These are phyloP conservation scores for Parazoanthus atlanticus DNA, from an alignment of 92 coral and sea anemone genomes.

Conservation along the genomic window DNA sequence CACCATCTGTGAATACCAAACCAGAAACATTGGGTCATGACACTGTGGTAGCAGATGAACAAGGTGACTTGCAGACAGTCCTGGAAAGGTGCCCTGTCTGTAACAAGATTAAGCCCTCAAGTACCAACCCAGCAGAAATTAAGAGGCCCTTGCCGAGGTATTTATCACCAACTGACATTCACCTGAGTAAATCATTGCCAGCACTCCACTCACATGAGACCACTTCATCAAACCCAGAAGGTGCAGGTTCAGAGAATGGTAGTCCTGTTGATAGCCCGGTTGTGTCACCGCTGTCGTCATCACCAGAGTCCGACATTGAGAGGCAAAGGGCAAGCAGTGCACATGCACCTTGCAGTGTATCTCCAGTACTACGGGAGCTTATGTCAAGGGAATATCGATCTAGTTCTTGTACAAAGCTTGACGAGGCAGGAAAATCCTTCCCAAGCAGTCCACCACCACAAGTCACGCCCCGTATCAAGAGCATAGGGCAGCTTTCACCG, in stretches of 20 bases:
- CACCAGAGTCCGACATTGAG: slow-evolving; percentile 31
- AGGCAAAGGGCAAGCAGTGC: not conserved
- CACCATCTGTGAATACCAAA: not conserved
- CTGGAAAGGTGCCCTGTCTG: not conserved
- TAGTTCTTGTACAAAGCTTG: slow-evolving; percentile 39
- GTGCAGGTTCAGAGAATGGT: not conserved
- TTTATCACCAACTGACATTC: slow-evolving; percentile 21
- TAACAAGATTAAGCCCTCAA: not conserved
- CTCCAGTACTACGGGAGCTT: slow-evolving; percentile 13
- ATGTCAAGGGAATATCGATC: slow-evolving; percentile 10
- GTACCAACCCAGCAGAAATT: slow-evolving; percentile 8
- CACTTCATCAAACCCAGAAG: not conserved
- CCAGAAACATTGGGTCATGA: not conserved
- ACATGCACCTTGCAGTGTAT: not conserved
- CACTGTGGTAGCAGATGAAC: not conserved
- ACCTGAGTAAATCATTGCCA: slow-evolving; percentile 31
- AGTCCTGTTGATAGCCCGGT: slow-evolving; percentile 25
- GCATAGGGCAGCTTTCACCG: slow-evolving; percentile 27
- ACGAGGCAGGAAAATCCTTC: slow-evolving; percentile 15
- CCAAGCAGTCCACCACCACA: slow-evolving; percentile 10
- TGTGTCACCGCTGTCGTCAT: slow-evolving; percentile 15
- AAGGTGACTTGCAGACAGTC: not conserved
- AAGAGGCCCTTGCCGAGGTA: slow-evolving; percentile 7
- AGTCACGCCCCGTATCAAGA: slow-evolving; percentile 33
- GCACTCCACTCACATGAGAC: not conserved